Percentiles rank a stretch among this genome's conserved stretches.
phyloP scores from a whole-genome alignment of 2,797 vertebrate genomes.

The Rhinella marina region DNA sequence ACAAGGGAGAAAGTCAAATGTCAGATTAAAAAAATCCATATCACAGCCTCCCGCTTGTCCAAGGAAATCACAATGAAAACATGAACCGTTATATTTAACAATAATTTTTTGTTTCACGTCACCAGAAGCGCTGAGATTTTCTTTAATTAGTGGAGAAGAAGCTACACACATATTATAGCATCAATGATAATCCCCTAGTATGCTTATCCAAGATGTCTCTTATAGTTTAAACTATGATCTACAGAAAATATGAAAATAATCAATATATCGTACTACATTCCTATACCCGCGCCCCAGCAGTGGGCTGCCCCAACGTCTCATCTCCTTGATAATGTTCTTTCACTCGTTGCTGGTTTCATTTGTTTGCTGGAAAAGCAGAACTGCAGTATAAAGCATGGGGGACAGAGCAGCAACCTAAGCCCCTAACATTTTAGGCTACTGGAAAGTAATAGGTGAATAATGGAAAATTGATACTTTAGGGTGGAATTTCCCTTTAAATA shows the following conservation, averaged over 20 bases:
- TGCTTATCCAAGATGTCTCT: too few relatives aligned
- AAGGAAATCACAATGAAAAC: neutral
- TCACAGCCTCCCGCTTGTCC: neutral
- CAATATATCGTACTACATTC: too few relatives aligned
- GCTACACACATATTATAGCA: too few relatives aligned
- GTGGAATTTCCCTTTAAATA: neutral
- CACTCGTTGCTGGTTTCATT: neutral
- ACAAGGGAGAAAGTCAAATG: slow-evolving; percentile 56
- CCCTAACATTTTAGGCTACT: neutral
- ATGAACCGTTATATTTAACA: neutral
- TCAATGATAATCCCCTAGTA: too few relatives aligned
- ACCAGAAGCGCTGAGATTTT: neutral
- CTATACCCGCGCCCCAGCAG: too few relatives aligned
- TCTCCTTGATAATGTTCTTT: neutral
- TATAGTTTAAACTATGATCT: too few relatives aligned
- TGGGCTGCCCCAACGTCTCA: too few relatives aligned
- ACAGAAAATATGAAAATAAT: too few relatives aligned
- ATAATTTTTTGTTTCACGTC: neutral
- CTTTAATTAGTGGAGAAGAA: too few relatives aligned
- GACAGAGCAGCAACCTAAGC: neutral
- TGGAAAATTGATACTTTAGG: too few relatives aligned
- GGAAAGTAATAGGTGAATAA: neutral
- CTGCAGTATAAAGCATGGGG: neutral
- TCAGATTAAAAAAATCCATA: slow-evolving; percentile 1
- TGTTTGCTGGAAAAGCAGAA: neutral